These are phyloP conservation scores for Micrasema longulum DNA, from an alignment of 1,140 invertebrate species.

Conservation along the genomic window DNA sequence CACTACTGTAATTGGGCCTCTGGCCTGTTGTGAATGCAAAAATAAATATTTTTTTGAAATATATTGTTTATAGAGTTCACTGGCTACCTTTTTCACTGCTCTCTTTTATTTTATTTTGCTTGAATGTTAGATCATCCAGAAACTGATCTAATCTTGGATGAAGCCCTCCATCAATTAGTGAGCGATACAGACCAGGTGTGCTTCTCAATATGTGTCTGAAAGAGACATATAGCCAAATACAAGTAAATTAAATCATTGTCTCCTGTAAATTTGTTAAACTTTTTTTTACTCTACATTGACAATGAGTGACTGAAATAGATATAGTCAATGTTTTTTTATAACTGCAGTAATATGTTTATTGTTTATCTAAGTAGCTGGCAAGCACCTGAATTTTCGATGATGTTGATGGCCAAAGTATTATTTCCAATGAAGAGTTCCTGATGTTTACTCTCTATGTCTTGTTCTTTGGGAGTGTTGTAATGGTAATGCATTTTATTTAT, in stretches of 20 bases:
- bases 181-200: slow-evolving; percentile 14
- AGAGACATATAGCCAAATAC: slow-evolving; percentile 19
- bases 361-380: slow-evolving; percentile 58
- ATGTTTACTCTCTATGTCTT: slow-evolving; percentile 62
- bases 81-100: neutral
- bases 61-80: too few species aligned
- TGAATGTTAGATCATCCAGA: slow-evolving; percentile 6
- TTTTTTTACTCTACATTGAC: too few species aligned
- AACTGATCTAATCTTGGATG: neutral
- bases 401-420: slow-evolving; percentile 58
- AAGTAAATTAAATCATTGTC: slow-evolving; percentile 1
- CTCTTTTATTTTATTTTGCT: slow-evolving; percentile 1
- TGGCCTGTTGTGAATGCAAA: too few species aligned
- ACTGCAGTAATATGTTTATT: neutral
- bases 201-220: slow-evolving; percentile 11
- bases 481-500: slow-evolving; percentile 57
- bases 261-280: neutral
- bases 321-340: too few species aligned
- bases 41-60: too few species aligned
- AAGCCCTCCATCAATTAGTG: slow-evolving; percentile 15
- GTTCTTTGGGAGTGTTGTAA: slow-evolving; percentile 65
- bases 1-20: too few species aligned
- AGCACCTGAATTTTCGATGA: slow-evolving; percentile 63
- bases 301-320: too few species aligned
- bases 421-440: slow-evolving; percentile 59